Base-by-base conservation (phyloP, 2,888 invertebrate species). In the Lamellibrachia columna region DNA sequence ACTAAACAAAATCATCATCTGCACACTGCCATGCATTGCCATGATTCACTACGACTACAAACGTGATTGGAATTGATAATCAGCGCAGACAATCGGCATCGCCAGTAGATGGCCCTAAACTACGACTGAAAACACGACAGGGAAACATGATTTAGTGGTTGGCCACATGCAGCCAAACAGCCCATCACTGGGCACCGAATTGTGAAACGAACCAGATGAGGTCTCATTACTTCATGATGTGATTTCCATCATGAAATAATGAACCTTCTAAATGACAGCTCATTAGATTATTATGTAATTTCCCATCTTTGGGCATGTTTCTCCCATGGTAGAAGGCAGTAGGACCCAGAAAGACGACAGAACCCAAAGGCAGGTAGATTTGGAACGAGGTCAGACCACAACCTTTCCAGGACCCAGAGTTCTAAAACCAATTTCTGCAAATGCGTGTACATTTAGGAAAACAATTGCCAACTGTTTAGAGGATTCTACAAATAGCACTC, bases 191-290 rank as follows among this genome's bases (percentile, higher is more conserved):
- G 55, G 75, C 22, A 22, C 75, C 6, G 75, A 75, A 75, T 75
- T 75, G 75, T 75, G 75, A 75, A 75, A 75, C 22, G 75, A 75
- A 75, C 75, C 75, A 75, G 75, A 75, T 75, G 75, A 75, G 75
- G 75, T 75, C 75, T 75, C 75, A 75, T 75, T 75, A 75, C 75
- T 75, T 22, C 75, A 75, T 75, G 75, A 75, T 75, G 22, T 6
- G n/a, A 75, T 75, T 75, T n/a, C 75, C 75, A 75, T 75, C 75
- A 75, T 22, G 75, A 75, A 75, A 75, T 75, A 75, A 75, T 75
- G 75, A 75, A 75, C 75, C 75, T n/a, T 75, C 75, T 75, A 75
- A 75, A 75, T 75, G 75, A 75, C 75, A 75, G 75, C 75, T 75
- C 75, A 22, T 75, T 75, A 75, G 3, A 22, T n/a, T 75, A 75